phyloP scores from a whole-genome alignment of 2,888 invertebrate genomes.

The Meghimatium bilineatum region DNA sequence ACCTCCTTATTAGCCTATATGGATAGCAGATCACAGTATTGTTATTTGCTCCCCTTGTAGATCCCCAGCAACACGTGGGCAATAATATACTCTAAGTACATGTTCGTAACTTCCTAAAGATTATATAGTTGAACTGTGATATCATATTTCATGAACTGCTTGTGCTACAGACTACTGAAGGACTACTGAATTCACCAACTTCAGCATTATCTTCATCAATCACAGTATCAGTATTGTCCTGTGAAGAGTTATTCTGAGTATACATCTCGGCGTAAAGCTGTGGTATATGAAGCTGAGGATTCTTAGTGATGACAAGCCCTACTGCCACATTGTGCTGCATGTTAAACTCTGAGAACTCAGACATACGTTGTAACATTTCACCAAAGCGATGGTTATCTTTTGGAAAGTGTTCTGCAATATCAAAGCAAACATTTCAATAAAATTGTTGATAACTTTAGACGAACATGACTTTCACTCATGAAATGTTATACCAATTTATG shows the following conservation, averaged over 20 bases:
- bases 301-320: constrained; percentile 57
- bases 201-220: neutral
- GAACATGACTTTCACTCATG: no score
- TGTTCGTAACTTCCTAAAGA: no score
- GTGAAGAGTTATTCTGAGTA: neutral
- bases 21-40: no score
- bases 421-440: neutral
- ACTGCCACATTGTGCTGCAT: constrained; percentile 70
- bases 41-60: no score
- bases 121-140: no score
- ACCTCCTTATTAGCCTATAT: no score
- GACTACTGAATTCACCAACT: neutral
- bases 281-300: constrained; percentile 67
- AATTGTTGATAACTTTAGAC: neutral
- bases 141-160: neutral
- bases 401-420: constrained; percentile 39
- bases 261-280: constrained; percentile 60
- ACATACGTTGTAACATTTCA: constrained; percentile 66
- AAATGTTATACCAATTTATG: no score
- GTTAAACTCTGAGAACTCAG: constrained; percentile 68
- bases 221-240: neutral
- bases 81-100: no score
- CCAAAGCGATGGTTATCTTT: constrained; percentile 64
- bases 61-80: no score
- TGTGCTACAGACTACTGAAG: neutral